Evolutionary conservation across 2,888 invertebrate species (phyloP).

Genomic region (Ormyrus thymus): DNA sequence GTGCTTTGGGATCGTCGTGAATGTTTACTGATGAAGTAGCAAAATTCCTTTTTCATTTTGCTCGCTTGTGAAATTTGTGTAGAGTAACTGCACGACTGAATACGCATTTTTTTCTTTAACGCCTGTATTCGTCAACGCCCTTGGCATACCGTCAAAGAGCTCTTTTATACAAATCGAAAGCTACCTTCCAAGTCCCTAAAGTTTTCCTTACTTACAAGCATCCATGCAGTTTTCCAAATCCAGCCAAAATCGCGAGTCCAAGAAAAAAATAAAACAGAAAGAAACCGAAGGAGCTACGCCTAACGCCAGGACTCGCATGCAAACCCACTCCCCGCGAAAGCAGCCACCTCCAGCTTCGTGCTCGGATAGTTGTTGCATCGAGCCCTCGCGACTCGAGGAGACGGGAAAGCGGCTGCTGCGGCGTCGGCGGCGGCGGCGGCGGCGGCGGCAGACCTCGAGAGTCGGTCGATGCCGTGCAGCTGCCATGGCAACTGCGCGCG

Average conservation of each 20-base stretch:
- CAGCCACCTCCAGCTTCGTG: too few species aligned
- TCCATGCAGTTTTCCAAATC: not conserved
- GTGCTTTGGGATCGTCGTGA: too few species aligned
- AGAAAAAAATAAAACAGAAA: constrained; percentile 1
- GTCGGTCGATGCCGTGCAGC: constrained; percentile 57
- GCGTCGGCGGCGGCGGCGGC: constrained; percentile 11
- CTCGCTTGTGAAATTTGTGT: too few species aligned
- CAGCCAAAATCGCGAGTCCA: not conserved
- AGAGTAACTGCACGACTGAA: too few species aligned
- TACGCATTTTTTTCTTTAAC: too few species aligned
- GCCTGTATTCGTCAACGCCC: too few species aligned
- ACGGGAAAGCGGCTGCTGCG: not conserved
- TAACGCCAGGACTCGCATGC: not conserved
- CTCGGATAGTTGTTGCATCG: constrained; percentile 12
- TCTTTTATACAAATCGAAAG: too few species aligned
- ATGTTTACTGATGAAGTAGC: too few species aligned
- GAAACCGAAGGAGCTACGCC: not conserved
- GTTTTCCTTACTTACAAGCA: too few species aligned
- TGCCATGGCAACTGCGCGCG: constrained; percentile 57
- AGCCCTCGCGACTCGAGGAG: not conserved
- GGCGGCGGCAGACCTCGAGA: not conserved
- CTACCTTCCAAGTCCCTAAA: too few species aligned
- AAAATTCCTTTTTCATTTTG: too few species aligned
- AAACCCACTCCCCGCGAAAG: not conserved
- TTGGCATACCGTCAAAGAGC: too few species aligned